Conservation (phyloP, 2,888 invertebrate species). For the Frankliniella fusca region DNA sequence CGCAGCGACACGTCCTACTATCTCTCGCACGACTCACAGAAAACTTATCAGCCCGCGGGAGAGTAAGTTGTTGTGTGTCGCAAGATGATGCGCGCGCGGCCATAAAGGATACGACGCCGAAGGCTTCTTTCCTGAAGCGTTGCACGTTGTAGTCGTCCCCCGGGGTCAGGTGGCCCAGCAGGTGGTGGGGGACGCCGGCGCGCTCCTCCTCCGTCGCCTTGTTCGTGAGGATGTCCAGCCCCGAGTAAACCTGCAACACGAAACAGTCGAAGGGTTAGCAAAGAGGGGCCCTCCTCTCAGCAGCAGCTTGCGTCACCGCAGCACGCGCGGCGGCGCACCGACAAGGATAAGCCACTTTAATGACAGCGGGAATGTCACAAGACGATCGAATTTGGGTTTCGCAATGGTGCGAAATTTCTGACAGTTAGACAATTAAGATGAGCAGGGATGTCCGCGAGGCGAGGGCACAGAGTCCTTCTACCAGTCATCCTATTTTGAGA, state of each 20-base stretch:
- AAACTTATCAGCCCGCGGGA: too few species aligned
- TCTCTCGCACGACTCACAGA: too few species aligned
- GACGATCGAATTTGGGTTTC: too few species aligned
- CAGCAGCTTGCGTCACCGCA: too few species aligned
- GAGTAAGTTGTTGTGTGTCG: background rate
- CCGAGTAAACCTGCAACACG: constrained; percentile 79
- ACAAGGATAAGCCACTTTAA: too few species aligned
- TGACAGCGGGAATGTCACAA: too few species aligned
- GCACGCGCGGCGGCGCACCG: too few species aligned
- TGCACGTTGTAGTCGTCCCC: constrained; percentile 73
- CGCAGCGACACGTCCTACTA: too few species aligned
- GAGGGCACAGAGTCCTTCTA: background rate
- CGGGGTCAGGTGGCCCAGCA: constrained; percentile 82
- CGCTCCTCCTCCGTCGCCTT: constrained; percentile 83
- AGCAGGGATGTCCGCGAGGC: too few species aligned
- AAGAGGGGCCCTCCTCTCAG: too few species aligned
- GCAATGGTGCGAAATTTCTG: too few species aligned
- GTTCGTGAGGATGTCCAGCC: constrained; percentile 87
- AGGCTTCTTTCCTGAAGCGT: constrained; percentile 74
- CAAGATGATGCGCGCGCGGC: background rate
- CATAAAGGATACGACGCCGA: constrained; percentile 78
- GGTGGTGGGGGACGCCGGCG: constrained; percentile 72
- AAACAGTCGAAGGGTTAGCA: constrained; percentile 16
- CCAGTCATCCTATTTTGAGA: background rate
- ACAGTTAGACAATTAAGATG: too few species aligned